A percentile compares a stretch with the other conserved stretches of the same genome.
phyloP scores from a whole-genome alignment of 1,140 invertebrate species.

The Neotoxoptera formosana region DNA sequence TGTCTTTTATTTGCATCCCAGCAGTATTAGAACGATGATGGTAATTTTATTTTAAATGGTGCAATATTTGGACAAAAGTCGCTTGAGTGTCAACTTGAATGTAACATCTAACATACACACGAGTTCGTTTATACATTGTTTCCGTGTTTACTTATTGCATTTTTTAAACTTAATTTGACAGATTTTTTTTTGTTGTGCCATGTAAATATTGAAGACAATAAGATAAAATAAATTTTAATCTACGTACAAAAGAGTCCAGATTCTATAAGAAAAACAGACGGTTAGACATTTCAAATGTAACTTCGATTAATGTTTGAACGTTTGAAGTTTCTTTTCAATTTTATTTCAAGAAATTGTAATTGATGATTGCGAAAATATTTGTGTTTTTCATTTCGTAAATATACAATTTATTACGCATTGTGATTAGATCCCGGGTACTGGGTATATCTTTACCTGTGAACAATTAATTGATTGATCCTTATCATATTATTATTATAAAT shows the following conservation, averaged over 20 bases:
- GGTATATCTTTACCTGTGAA: too few species aligned
- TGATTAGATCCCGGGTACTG: background rate
- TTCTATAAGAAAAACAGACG: background rate
- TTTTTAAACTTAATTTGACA: slow-evolving; percentile 26
- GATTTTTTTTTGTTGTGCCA: background rate
- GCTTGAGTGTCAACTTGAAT: background rate
- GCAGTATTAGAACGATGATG: background rate
- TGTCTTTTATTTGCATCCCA: background rate
- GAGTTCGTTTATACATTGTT: background rate
- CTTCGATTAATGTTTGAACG: background rate
- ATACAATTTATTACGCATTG: background rate
- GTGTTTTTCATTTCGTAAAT: background rate
- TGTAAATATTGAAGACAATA: background rate
- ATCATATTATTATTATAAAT: too few species aligned
- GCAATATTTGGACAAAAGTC: background rate
- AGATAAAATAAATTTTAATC: background rate
- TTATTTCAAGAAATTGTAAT: background rate
- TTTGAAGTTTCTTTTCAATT: background rate
- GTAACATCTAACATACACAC: background rate
- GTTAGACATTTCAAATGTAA: background rate
- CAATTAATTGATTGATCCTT: too few species aligned
- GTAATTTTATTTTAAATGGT: background rate
- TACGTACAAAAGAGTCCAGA: too few species aligned
- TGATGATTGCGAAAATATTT: background rate
- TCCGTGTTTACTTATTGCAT: background rate